phyloP scores from a whole-genome alignment of 1,140 invertebrate species.

The Ooceraea biroi region DNA sequence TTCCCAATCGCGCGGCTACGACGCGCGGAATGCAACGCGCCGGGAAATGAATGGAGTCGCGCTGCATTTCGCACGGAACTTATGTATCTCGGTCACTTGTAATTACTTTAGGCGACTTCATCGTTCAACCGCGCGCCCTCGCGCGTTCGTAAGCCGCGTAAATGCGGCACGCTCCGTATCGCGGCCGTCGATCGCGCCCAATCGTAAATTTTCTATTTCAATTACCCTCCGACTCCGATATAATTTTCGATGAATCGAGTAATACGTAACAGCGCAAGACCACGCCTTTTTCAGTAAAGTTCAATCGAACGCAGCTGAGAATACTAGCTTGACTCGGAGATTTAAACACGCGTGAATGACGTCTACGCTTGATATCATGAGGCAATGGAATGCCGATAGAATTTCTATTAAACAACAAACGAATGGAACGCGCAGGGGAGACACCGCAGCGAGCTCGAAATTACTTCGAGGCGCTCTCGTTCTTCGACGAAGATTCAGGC shows the following conservation, averaged over 20 bases:
- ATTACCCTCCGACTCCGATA: no score
- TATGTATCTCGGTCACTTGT: not conserved
- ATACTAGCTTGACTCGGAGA: no score
- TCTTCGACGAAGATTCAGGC: not conserved
- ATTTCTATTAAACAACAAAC: no score
- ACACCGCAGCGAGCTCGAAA: not conserved
- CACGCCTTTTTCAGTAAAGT: no score
- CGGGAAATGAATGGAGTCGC: constrained; percentile 24
- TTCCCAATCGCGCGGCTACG: constrained; percentile 33
- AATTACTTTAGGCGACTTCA: not conserved
- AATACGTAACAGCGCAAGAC: not conserved
- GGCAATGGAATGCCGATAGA: no score
- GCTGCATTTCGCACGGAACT: not conserved
- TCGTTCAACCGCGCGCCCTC: not conserved
- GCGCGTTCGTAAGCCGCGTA: no score
- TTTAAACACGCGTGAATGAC: no score
- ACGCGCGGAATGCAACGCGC: not conserved
- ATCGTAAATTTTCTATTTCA: no score
- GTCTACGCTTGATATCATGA: no score
- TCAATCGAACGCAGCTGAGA: no score
- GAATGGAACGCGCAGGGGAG: no score
- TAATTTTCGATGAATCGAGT: not conserved
- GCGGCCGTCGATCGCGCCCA: not conserved
- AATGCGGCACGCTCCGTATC: not conserved
- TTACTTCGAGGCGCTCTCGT: not conserved